phyloP scores from a whole-genome alignment of 2,888 invertebrate species.

The Cantharis flavilabris region DNA sequence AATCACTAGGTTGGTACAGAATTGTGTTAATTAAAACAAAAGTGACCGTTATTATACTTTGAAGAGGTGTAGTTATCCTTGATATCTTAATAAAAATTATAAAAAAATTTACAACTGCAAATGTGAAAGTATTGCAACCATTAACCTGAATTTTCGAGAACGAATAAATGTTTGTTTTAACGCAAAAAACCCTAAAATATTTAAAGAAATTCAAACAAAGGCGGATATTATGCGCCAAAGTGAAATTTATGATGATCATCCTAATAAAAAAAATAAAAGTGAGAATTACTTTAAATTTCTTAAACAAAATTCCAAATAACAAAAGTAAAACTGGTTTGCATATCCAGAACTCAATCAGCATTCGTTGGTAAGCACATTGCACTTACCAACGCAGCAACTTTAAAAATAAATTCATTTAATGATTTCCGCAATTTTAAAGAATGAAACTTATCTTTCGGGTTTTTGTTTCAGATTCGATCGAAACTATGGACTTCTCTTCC shows the following conservation, averaged over 20 bases:
- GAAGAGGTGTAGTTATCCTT: not conserved
- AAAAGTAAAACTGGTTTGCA: not conserved
- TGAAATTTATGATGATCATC: not conserved
- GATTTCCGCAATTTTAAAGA: not conserved
- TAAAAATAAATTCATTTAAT: not conserved
- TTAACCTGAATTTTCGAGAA: not conserved
- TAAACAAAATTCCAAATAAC: not conserved
- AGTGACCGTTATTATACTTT: not conserved
- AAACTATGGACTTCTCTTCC: constrained; percentile 58
- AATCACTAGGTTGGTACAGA: not conserved
- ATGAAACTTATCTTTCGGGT: not conserved
- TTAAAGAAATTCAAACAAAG: not conserved
- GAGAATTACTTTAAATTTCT: not conserved
- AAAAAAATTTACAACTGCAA: not conserved
- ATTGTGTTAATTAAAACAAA: not conserved
- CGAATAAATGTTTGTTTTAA: not conserved
- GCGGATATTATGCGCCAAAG: not conserved
- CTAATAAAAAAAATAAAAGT: not conserved
- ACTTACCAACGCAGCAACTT: not conserved
- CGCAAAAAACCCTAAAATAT: not conserved
- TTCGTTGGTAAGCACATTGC: not conserved
- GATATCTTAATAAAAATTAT: not conserved
- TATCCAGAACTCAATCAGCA: not conserved
- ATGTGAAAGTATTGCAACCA: not conserved
- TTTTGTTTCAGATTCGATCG: constrained; percentile 5